A percentile compares a stretch with the other conserved stretches of the same genome.
Evolutionary conservation across 2,113 vertebrate genomes (phyloP).

Genomic region (Lepidiolamprologus cunningtoni): DNA sequence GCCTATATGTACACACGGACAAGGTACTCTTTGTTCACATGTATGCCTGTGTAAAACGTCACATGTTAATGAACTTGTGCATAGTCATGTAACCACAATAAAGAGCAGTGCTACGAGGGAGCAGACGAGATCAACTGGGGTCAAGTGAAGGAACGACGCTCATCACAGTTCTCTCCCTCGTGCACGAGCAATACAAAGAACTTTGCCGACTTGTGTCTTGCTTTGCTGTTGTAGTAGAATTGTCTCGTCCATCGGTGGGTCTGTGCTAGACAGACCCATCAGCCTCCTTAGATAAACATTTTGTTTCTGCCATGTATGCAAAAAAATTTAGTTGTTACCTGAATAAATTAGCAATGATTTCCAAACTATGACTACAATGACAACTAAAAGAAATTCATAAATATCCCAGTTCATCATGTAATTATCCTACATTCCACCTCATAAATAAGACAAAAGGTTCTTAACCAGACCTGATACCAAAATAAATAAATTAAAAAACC

Average conservation of each 20-base stretch:
- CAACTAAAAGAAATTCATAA: not conserved
- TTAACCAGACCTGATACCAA: not conserved
- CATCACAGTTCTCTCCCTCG: not conserved
- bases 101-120: not conserved
- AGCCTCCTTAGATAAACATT: not conserved
- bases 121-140: not conserved
- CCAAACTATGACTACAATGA: not conserved
- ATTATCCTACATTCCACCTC: not conserved
- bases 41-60: not conserved
- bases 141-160: not conserved
- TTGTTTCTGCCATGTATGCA: not conserved
- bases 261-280: not conserved
- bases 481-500: fast-evolving
- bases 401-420: not conserved
- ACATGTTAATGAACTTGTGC: not conserved
- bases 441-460: not conserved
- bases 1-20: not conserved
- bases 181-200: not conserved
- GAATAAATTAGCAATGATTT: not conserved
- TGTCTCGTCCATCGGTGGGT: not conserved
- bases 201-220: not conserved
- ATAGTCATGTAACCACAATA: not conserved
- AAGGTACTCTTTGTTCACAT: not conserved
- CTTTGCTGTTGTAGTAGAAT: not conserved
- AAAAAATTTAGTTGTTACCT: not conserved